Base-by-base conservation (phyloP, 2,797 vertebrate genomes). In the Eupleurogrammus muticus region DNA sequence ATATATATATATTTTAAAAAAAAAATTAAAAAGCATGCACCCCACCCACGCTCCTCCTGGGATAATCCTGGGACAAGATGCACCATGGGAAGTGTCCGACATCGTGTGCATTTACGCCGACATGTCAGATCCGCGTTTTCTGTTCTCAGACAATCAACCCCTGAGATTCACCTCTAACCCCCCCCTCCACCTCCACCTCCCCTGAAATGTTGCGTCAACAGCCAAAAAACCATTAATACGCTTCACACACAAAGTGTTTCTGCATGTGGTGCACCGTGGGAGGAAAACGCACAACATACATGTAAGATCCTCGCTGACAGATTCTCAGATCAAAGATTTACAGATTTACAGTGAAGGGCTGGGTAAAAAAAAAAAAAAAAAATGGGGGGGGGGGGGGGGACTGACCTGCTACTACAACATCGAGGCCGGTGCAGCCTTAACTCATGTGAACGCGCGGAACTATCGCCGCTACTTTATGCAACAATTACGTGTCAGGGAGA, bases 401-500 rank as follows among this genome's bases (percentile, higher is more conserved):
- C 60, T 17, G 53, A 81, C 52, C 56, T 56, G 79, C 77, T 70
- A 70, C 72, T 28, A 28, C 28, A 28, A 28, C 28, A 28, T n/a
- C n/a, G n/a, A n/a, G n/a, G n/a, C n/a, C n/a, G n/a, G n/a, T n/a
- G n/a, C n/a, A n/a, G n/a, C n/a, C n/a, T n/a, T 28, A 28, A 28
- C 6, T 28, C 28, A 28, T 3, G 6, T 28, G 28, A 28, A 28
- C 28, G 28, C 6, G 6, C 28, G 6, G 28, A 28, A 28, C 65
- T n/a, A 67, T 75, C 59, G 52, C 62, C 23, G 2, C 66, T 40
- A 57, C 68, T 64, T 72, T 56, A 57, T 70, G 78, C 80, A 86
- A 84, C 75, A 75, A 62, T 85, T 71, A 72, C 52, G 62, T 82
- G 88, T 90, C 85, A 84, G 77, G n/a, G 72, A 81, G 70, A 83